Evolutionary conservation across 2,113 vertebrate genomes (phyloP).

Genomic region (Lates calcarifer): DNA sequence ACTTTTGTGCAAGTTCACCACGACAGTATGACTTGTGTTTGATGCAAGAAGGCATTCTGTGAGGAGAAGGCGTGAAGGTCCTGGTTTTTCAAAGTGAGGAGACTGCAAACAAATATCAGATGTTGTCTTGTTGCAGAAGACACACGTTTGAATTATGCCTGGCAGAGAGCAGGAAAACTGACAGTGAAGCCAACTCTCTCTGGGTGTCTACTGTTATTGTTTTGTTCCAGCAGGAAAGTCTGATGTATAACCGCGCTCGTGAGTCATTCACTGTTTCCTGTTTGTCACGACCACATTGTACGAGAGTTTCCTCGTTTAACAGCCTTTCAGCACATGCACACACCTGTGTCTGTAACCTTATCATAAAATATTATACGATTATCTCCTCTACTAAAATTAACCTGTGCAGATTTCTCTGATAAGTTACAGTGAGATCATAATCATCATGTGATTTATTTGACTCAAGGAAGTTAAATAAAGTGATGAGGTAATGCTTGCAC

Average conservation of each 20-base stretch:
- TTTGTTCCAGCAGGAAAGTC: constrained; percentile 63
- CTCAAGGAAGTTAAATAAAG: constrained; percentile 34
- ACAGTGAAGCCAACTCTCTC: neutral
- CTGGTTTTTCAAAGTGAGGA: constrained; percentile 22
- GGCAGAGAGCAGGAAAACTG: neutral
- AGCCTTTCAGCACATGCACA: neutral
- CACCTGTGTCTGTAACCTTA: neutral
- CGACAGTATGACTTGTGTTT: constrained; percentile 28
- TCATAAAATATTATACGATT: neutral
- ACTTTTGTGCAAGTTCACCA: constrained; percentile 30
- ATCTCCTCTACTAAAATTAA: neutral
- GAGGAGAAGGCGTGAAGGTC: constrained; percentile 1
- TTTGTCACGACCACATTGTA: constrained; percentile 45
- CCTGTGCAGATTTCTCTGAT: neutral
- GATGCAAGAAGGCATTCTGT: neutral
- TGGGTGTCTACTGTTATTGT: constrained; percentile 46
- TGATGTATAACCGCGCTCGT: constrained; percentile 39
- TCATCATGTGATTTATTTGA: constrained; percentile 25
- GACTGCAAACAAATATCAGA: neutral
- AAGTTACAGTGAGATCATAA: neutral
- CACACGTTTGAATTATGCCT: neutral
- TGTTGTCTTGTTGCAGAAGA: neutral
- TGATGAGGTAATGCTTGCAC: constrained; percentile 30
- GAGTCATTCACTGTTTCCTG: constrained; percentile 72
- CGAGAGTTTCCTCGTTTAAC: constrained; percentile 39